Percentiles rank a stretch among this genome's conserved stretches.
Conservation (phyloP, 2,888 invertebrate genomes). For the Ligdia adustata region DNA sequence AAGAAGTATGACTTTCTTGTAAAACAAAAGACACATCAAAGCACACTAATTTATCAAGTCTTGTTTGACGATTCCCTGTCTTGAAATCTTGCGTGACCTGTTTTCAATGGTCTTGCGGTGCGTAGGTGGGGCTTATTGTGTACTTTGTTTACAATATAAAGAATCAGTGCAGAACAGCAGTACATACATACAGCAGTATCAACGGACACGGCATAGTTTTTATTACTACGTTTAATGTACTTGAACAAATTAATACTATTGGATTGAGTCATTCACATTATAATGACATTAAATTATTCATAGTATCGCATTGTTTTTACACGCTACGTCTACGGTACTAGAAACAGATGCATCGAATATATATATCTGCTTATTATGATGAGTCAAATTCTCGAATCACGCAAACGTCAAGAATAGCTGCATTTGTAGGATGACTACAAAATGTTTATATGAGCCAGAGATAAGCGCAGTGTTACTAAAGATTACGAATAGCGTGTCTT, state of each 20-base stretch:
- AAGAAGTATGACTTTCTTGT: too few species aligned
- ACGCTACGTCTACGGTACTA: not conserved
- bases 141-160: slow-evolving; percentile 19
- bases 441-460: slow-evolving; percentile 8
- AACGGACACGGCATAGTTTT: too few species aligned
- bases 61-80: too few species aligned
- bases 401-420: slow-evolving; percentile 13
- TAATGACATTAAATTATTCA: too few species aligned
- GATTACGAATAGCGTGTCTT: not conserved
- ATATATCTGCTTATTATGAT: not conserved
- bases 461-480: slow-evolving; percentile 8
- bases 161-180: too few species aligned
- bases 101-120: slow-evolving; percentile 2
- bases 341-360: too few species aligned
- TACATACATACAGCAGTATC: too few species aligned
- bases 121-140: slow-evolving; percentile 24
- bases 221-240: too few species aligned
- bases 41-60: too few species aligned
- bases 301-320: not conserved
- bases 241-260: too few species aligned
- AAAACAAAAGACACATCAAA: too few species aligned
- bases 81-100: not conserved
- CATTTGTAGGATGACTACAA: slow-evolving; percentile 13
- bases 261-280: too few species aligned
- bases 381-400: slow-evolving; percentile 9